Base-by-base conservation (phyloP, 2,797 vertebrate species). In the Cyclopterus lumpus region DNA sequence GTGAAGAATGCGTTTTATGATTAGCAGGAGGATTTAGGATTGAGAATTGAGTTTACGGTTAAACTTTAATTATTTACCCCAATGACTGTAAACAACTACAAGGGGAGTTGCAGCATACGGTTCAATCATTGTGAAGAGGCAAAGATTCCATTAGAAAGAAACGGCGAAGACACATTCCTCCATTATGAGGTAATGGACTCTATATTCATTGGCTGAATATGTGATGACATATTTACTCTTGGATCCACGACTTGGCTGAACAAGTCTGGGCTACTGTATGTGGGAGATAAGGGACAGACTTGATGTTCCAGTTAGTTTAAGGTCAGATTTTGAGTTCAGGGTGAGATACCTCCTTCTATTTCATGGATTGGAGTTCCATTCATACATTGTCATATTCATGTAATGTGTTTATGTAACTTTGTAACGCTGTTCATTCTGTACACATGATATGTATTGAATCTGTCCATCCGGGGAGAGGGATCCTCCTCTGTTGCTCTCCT, bases 281-380 rank as follows among this genome's bases (percentile, higher is more conserved):
- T 61, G 32, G 73, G 53, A 48, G 36, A 75, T 53, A 36, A 36
- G 20, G 30, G 24, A 42, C 15, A 63, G n/a, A 28, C 42, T 4
- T 40, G 38, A 72, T 4, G 16, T 38, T 28, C 70, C 55, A 16
- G 53, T 57, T 38, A 38, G 26, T 64, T 61, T 10, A 49, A 51
- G 46, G 65, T 53, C 63, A 48, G 15, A n/a, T 67, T 64, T 20
- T 85, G 58, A 68, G 36, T 65, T 73, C 0, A 14, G 16, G 5
- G 16, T 67, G 1, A 3, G 49, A 65, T n/a, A n/a, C n/a, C n/a
- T n/a, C n/a, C n/a, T n/a, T n/a, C n/a, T n/a, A n/a, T n/a, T n/a
- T n/a, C n/a, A n/a, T n/a, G n/a, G n/a, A n/a, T n/a, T n/a, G n/a
- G n/a, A n/a, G n/a, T n/a, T n/a, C n/a, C n/a, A n/a, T n/a, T n/a